Conservation (phyloP, 2,888 invertebrate genomes). For the Cenopis cana region DNA sequence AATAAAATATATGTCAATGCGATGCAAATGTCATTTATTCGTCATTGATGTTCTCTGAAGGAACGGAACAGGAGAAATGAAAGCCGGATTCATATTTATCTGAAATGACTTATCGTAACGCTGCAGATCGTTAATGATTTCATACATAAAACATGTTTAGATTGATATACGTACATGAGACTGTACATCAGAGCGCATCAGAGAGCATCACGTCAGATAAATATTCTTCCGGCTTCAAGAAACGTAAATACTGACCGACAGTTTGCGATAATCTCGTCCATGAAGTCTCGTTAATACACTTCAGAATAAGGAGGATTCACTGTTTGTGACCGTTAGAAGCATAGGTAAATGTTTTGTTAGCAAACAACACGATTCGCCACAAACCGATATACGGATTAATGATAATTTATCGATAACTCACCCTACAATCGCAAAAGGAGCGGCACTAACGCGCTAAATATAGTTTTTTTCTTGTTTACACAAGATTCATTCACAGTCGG, state of each 20-base stretch:
- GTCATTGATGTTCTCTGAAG: not conserved
- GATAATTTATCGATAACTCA: conserved; percentile 46
- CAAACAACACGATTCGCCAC: not conserved
- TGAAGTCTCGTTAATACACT: not conserved
- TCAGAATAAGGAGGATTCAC: not conserved
- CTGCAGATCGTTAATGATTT: too few relatives aligned
- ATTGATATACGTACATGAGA: too few relatives aligned
- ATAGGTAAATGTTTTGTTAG: not conserved
- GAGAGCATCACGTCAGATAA: too few relatives aligned
- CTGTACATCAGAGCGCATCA: too few relatives aligned
- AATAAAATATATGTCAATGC: too few relatives aligned
- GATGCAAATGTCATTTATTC: not conserved
- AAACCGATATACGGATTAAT: not conserved
- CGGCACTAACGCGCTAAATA: conserved; percentile 63
- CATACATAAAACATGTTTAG: too few relatives aligned
- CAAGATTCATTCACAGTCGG: conserved; percentile 63
- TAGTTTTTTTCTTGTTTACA: conserved; percentile 64
- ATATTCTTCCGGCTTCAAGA: too few relatives aligned
- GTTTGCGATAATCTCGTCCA: not conserved
- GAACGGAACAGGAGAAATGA: not conserved
- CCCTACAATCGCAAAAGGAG: conserved; percentile 38
- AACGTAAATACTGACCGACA: too few relatives aligned
- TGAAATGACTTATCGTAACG: too few relatives aligned
- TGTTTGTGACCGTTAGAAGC: not conserved
- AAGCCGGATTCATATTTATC: too few relatives aligned